A percentile compares a stretch with the other conserved stretches of the same genome.
phyloP scores from a whole-genome alignment of 2,888 invertebrate genomes.

The Cryptophagus acutangulus region DNA sequence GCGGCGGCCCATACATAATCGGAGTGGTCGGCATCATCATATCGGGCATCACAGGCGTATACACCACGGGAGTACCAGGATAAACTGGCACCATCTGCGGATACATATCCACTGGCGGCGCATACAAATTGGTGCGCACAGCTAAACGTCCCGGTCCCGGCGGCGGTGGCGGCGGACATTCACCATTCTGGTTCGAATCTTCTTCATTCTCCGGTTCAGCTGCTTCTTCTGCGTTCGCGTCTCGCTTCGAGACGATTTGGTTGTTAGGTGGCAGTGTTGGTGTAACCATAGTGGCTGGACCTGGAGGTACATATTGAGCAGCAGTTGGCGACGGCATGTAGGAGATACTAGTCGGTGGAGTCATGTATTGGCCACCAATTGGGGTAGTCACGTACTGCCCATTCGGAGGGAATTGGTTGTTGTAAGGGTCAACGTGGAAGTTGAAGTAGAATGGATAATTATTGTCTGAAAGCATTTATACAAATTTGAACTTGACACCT shows the following conservation, averaged over 20 bases:
- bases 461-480: slow-evolving; percentile 25
- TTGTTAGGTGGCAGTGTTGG: no score
- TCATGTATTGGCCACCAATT: background rate
- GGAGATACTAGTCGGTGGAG: no score
- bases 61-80: background rate
- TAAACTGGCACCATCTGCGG: slow-evolving; percentile 17
- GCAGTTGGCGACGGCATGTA: no score
- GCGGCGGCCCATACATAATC: slow-evolving; percentile 27
- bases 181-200: background rate
- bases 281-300: no score
- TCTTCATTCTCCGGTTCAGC: slow-evolving; percentile 8
- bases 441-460: slow-evolving; percentile 32
- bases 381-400: background rate
- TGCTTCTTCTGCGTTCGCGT: background rate
- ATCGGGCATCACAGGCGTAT: slow-evolving; percentile 25
- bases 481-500: background rate
- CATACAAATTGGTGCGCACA: no score
- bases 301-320: no score
- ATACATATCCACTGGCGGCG: slow-evolving; percentile 30
- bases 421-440: slow-evolving; percentile 31
- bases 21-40: slow-evolving; percentile 30
- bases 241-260: no score
- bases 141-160: no score
- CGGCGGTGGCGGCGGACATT: background rate
- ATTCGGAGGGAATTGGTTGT: no score